phyloP scores from a whole-genome alignment of 2,113 vertebrate genomes.

The Mola mola region DNA sequence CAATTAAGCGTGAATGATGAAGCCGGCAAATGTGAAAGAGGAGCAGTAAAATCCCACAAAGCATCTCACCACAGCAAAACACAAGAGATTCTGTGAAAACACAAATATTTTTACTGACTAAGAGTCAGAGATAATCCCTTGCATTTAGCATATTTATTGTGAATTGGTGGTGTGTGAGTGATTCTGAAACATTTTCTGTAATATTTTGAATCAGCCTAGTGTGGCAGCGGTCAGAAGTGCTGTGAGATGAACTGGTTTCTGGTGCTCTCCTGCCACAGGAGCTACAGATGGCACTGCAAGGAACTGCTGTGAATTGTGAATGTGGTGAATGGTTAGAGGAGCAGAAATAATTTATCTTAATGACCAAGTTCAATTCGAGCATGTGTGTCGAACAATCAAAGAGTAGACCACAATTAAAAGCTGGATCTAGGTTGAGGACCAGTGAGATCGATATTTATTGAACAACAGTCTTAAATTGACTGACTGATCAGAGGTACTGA shows the following conservation, averaged over 20 bases:
- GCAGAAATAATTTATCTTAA: no score
- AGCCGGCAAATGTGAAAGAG: no score
- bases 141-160: background rate
- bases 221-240: constrained; percentile 40
- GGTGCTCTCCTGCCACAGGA: constrained; percentile 15
- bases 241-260: constrained; percentile 51
- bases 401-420: no score
- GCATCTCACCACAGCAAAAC: no score
- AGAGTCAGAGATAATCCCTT: background rate
- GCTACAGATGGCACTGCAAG: constrained; percentile 31
- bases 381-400: no score
- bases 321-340: constrained; percentile 2
- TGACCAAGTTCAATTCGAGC: no score
- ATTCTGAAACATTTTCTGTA: constrained; percentile 7
- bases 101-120: background rate
- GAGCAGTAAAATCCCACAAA: constrained; percentile 6
- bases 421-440: no score
- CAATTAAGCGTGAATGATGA: no score
- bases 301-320: constrained; percentile 32
- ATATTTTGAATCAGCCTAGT: constrained; percentile 14
- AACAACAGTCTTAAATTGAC: no score
- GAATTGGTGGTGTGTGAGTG: background rate
- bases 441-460: no score
- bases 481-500: no score
- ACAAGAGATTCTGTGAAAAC: background rate